phyloP scores from a whole-genome alignment of 1,140 invertebrate species.

The roundworm (Caenorhabditis elegans) region WBcel235 BX284602.5:7843501-7844000 shows the following conservation, averaged over 20 bases:
- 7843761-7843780: constrained; percentile 44
- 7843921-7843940: constrained; percentile 56
- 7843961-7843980: neutral
- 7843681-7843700: constrained; percentile 41
- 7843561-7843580: too few species aligned
- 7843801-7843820: constrained; percentile 43
- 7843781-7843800: constrained; percentile 41
- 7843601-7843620: constrained; percentile 12
- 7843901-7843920: constrained; percentile 54
- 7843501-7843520: neutral
- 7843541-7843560: too few species aligned
- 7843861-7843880: constrained; percentile 49
- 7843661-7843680: constrained; percentile 2
- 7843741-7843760: constrained; percentile 42
- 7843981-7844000: neutral
- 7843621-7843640: constrained; percentile 29
- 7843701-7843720: constrained; percentile 41
- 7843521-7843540: too few species aligned
- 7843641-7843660: constrained; percentile 26
- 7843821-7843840: constrained; percentile 36
- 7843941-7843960: constrained; percentile 44
- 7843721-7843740: constrained; percentile 32
- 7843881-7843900: constrained; percentile 57
- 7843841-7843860: constrained; percentile 47
- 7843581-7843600: neutral